phyloP scores from a whole-genome alignment of 2,113 vertebrate genomes.

The Halichoeres trimaculatus region DNA sequence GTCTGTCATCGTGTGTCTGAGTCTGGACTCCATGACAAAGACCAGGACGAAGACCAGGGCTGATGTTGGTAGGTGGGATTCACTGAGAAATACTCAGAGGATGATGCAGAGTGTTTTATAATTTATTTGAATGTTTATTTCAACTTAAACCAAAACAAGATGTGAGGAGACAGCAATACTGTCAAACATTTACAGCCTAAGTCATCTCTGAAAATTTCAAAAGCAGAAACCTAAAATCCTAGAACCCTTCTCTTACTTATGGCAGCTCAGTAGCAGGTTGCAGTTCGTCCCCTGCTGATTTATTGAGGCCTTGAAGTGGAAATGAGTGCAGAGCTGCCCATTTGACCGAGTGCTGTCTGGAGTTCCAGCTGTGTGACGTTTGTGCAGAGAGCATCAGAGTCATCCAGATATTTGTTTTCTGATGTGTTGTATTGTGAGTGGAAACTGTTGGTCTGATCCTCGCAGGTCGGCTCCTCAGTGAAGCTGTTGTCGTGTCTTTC shows the following conservation, averaged over 20 bases:
- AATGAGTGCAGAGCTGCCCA: not conserved
- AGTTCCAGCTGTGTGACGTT: conserved; percentile 1
- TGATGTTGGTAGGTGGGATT: conserved; percentile 56
- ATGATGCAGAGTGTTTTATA: too few species aligned
- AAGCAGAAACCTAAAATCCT: too few species aligned
- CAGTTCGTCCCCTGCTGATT: not conserved
- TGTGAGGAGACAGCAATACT: not conserved
- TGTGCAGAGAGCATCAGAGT: not conserved
- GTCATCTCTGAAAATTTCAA: too few species aligned
- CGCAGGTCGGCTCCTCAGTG: not conserved
- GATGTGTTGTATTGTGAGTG: not conserved
- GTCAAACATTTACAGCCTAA: not conserved
- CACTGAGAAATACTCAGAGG: too few species aligned
- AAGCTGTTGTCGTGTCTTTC: conserved; percentile 29
- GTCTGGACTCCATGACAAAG: conserved; percentile 81
- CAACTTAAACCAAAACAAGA: not conserved
- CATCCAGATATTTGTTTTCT: conserved; percentile 16
- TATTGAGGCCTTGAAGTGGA: not conserved
- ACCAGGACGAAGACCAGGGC: not conserved
- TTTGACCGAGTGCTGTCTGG: not conserved
- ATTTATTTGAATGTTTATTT: too few species aligned
- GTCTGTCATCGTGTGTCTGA: conserved; percentile 87
- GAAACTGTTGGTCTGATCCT: conserved; percentile 6
- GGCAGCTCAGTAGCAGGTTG: not conserved
- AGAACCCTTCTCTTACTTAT: not conserved